Conservation (phyloP, 2,113 vertebrate genomes). For the Melospiza georgiana region DNA sequence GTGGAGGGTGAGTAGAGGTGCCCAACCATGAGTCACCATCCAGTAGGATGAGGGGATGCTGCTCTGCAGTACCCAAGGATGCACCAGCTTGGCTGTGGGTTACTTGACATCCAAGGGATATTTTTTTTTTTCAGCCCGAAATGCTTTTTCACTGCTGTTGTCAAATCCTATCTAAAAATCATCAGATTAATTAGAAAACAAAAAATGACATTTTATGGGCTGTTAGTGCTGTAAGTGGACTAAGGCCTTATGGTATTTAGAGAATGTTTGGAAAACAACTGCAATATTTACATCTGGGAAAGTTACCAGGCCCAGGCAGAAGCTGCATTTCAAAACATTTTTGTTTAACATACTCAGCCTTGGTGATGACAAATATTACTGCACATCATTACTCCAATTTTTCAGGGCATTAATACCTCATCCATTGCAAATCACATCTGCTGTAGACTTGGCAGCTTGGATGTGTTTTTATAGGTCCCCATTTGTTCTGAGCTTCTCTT, state of each 20-base stretch:
- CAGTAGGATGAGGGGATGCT: background rate
- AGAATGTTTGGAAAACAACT: conserved; percentile 41
- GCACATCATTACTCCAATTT: conserved; percentile 49
- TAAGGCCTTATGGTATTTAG: conserved; percentile 55
- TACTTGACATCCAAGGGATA: background rate
- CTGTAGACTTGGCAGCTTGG: background rate
- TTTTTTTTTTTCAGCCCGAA: background rate
- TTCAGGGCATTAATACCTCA: conserved; percentile 36
- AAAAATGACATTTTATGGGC: conserved; percentile 66
- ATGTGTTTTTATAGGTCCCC: background rate
- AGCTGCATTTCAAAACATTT: conserved; percentile 31
- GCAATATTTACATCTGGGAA: conserved; percentile 36
- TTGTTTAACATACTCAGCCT: conserved; percentile 22
- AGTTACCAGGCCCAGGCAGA: background rate
- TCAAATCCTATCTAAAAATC: conserved; percentile 53
- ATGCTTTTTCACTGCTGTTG: background rate
- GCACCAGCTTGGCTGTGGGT: background rate
- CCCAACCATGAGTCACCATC: background rate
- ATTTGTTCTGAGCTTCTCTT: background rate
- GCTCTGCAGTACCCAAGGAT: fast-evolving
- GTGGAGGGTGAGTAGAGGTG: background rate
- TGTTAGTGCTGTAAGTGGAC: conserved; percentile 52
- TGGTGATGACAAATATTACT: conserved; percentile 38
- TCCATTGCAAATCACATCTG: conserved; percentile 19
- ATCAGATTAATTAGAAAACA: conserved; percentile 62